These are phyloP conservation scores for Octonoba sinensis DNA, from an alignment of 2,888 invertebrate species.

Conservation along the genomic window DNA sequence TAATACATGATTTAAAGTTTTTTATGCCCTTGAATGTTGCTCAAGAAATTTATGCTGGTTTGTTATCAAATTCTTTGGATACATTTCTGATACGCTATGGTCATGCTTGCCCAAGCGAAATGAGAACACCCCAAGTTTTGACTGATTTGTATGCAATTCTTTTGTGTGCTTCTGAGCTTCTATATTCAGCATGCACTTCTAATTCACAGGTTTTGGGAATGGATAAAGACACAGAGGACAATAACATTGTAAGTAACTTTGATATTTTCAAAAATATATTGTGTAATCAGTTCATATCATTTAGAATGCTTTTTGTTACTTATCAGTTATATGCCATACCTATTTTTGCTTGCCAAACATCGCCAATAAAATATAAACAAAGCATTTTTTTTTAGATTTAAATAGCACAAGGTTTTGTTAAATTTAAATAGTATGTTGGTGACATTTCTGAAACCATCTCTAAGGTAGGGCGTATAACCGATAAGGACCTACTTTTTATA, in stretches of 20 bases:
- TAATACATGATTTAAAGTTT: conserved; percentile 33
- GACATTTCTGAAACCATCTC: too few species aligned
- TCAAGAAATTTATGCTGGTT: conserved; percentile 24
- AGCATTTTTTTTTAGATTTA: too few species aligned
- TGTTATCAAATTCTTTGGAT: conserved; percentile 38
- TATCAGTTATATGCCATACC: too few species aligned
- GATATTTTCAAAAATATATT: neutral
- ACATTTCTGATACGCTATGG: conserved; percentile 43
- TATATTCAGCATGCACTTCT: conserved; percentile 46
- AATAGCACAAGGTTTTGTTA: too few species aligned
- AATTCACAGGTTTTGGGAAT: conserved; percentile 23
- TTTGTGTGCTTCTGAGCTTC: conserved; percentile 37
- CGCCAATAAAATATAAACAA: too few species aligned
- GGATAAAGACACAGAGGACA: conserved; percentile 32
- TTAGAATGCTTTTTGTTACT: neutral
- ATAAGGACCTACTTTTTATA: too few species aligned
- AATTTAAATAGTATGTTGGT: too few species aligned
- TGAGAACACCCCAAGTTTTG: conserved; percentile 32
- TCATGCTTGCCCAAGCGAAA: conserved; percentile 34
- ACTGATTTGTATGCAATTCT: conserved; percentile 31
- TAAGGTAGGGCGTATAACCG: too few species aligned
- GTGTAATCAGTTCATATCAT: neutral
- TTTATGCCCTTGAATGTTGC: conserved; percentile 47
- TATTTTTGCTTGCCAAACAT: too few species aligned
- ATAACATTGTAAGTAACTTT: conserved; percentile 16